Evolutionary conservation across 2,113 vertebrate genomes (phyloP).

Genomic region (Chiloscyllium plagiosum): DNA sequence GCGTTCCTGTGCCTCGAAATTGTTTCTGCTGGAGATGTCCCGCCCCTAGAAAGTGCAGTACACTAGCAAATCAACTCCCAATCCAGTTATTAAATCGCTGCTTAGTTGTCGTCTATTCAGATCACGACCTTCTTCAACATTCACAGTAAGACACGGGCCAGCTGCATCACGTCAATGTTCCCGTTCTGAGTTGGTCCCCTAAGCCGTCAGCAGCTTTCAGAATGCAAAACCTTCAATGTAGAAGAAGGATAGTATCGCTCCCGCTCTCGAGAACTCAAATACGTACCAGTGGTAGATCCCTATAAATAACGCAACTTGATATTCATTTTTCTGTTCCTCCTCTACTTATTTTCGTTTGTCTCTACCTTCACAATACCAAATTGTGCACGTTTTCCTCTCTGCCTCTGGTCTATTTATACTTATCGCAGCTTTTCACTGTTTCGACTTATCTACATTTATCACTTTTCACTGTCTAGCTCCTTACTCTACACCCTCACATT

Average conservation of each 20-base stretch:
- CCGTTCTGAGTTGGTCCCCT: background rate
- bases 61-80: background rate
- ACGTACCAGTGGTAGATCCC: background rate
- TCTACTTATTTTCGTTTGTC: background rate
- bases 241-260: background rate
- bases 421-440: background rate
- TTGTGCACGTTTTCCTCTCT: background rate
- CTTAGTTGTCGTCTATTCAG: background rate
- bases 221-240: background rate
- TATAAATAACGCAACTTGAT: background rate
- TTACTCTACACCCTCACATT: background rate
- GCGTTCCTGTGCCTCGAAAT: background rate
- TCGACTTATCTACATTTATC: background rate
- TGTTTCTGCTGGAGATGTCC: background rate
- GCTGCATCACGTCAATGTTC: background rate
- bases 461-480: background rate
- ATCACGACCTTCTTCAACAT: background rate
- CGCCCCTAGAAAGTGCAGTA: background rate
- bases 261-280: background rate
- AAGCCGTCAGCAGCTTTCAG: background rate
- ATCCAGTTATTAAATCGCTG: background rate
- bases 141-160: background rate
- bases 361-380: background rate
- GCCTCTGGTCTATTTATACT: background rate
- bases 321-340: background rate